These are phyloP conservation scores for Mystacornis crossleyi DNA, from an alignment of 2,113 vertebrate species.

Conservation along the genomic window DNA sequence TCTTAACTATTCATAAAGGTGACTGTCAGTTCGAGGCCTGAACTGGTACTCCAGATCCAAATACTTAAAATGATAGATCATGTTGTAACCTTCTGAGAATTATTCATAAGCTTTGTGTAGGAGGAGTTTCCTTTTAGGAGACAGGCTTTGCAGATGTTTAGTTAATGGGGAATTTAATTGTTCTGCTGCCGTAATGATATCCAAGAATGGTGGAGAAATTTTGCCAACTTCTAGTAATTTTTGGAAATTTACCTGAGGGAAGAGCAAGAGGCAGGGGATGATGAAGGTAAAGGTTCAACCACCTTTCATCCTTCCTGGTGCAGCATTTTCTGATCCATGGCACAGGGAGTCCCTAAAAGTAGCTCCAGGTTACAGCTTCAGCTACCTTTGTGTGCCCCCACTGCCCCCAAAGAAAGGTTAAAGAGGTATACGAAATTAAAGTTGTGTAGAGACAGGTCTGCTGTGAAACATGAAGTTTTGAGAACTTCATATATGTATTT, in stretches of 20 bases:
- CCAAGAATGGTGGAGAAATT: background rate
- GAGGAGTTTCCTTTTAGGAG: constrained; percentile 28
- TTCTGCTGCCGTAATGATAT: background rate
- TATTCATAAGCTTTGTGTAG: constrained; percentile 34
- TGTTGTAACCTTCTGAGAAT: constrained; percentile 44
- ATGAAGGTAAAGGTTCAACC: background rate
- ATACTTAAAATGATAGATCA: constrained; percentile 61
- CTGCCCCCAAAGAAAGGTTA: background rate
- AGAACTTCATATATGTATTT: background rate
- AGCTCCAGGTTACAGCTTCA: background rate
- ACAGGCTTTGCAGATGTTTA: background rate
- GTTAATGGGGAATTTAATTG: background rate
- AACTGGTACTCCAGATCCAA: constrained; percentile 50
- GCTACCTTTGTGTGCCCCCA: background rate
- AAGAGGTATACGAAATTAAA: background rate
- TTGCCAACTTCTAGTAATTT: background rate
- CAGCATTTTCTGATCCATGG: background rate
- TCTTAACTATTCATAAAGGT: constrained; percentile 76
- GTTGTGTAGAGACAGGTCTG: background rate
- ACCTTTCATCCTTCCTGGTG: background rate
- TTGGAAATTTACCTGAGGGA: background rate
- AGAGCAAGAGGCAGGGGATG: background rate
- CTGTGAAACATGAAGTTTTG: background rate
- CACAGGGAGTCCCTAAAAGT: background rate
- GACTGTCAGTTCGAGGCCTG: constrained; percentile 63